Evolutionary conservation across 2,888 invertebrate genomes (phyloP).

Genomic region (Chrysolina haemoptera): DNA sequence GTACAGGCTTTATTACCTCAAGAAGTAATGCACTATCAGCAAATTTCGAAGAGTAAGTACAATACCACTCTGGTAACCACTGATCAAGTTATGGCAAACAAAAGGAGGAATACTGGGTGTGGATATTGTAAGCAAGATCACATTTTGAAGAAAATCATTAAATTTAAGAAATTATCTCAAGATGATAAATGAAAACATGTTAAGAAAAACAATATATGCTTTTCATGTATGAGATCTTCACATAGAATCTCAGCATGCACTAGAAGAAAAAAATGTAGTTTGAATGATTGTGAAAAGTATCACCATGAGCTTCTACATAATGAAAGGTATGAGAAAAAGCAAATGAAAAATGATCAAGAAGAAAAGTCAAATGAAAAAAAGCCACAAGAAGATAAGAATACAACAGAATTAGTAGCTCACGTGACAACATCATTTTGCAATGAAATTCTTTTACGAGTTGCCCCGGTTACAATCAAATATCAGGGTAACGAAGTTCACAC

Average conservation of each 20-base stretch:
- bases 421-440: neutral
- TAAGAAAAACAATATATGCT: neutral
- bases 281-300: neutral
- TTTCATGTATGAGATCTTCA: neutral
- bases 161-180: neutral
- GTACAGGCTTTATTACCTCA: too few relatives aligned
- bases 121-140: neutral
- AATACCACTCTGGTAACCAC: neutral
- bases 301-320: neutral
- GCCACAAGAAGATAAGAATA: neutral
- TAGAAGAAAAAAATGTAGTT: neutral
- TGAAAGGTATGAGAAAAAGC: neutral
- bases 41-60: neutral
- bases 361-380: neutral
- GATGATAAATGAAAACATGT: neutral
- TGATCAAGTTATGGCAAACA: neutral
- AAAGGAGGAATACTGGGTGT: neutral
- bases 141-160: neutral
- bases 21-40: too few relatives aligned
- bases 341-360: neutral
- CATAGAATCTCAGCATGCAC: slow-evolving; percentile 1
- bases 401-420: neutral
- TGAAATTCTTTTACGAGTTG: neutral
- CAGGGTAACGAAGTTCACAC: neutral
- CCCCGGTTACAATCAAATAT: neutral